These are phyloP conservation scores for Cataglyphis livida DNA, from an alignment of 2,888 invertebrate genomes.

Conservation along the genomic window DNA sequence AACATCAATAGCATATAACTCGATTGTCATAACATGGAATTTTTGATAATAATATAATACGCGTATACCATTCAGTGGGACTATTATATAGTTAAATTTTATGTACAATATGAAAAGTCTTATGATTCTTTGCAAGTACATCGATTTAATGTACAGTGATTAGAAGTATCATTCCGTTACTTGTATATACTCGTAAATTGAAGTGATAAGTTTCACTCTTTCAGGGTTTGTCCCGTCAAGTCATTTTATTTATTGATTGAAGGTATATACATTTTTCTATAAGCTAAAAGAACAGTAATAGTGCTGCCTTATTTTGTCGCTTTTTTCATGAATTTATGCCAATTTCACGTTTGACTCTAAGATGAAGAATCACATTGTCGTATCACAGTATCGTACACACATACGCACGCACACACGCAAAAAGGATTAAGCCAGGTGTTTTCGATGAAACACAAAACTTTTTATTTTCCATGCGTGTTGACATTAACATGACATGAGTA, in stretches of 20 bases:
- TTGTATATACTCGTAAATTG: constrained; percentile 69
- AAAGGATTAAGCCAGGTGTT: constrained; percentile 6
- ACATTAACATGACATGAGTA: neutral
- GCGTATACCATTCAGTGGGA: neutral
- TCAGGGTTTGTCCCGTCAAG: constrained; percentile 27
- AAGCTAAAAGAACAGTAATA: neutral
- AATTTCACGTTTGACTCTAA: constrained; percentile 1
- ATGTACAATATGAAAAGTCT: neutral
- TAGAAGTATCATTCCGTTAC: constrained; percentile 73
- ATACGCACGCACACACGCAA: neutral
- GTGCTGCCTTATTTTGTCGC: neutral
- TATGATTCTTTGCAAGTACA: constrained; percentile 59
- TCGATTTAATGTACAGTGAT: constrained; percentile 58
- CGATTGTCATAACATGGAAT: neutral
- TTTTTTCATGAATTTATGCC: constrained; percentile 2
- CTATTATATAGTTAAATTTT: constrained; percentile 2
- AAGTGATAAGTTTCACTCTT: constrained; percentile 49
- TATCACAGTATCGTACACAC: constrained; percentile 3
- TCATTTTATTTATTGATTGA: constrained; percentile 40
- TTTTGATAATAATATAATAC: neutral
- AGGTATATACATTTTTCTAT: neutral
- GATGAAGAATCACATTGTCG: neutral
- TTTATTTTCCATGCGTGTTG: neutral
- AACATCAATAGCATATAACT: neutral
- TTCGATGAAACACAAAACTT: constrained; percentile 2